Evolutionary conservation across 2,888 invertebrate genomes (phyloP), one percentile per base, ranked within the genome.

Genomic region (Drosophila subsilvestris): DNA sequence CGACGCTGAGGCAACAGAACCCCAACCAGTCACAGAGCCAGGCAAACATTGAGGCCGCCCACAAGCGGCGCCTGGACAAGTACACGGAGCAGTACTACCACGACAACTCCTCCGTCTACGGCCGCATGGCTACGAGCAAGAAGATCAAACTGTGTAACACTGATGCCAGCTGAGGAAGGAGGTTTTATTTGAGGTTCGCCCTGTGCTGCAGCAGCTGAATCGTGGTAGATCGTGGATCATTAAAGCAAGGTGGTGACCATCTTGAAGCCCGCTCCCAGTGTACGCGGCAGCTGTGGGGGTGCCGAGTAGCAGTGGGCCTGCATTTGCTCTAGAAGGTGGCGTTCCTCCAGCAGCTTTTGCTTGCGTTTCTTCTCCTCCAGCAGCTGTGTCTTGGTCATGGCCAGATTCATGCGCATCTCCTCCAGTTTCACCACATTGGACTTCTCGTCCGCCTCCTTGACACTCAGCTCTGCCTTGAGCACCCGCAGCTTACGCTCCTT

Each of bases 221-320:
- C 10, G 29, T n/a, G n/a, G n/a, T n/a, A 29, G 1, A 10, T 22
- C 6, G 9, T 14, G 18, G 5, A 25, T 25, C 25, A 47, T n/a
- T 80, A 86, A 4, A 88, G 55, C 51, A 87, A 49, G 2, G 60
- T 62, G 61, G 75, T 88, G 48, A 77, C 61, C 63, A 90, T 83
- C 56, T 90, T 91, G 37, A 90, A 91, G 18, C 91, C 91, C 1
- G 87, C 90, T 0, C 91, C 91, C n/a, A 90, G 55, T 1, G 90
- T 89, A 37, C 89, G 88, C 9, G 90, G 89, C 10, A 89, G 65
- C 47, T 79, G 87, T 0, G 91, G 80, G 1, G 92, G 92, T 10
- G 92, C 92, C 17, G 92, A 91, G 60, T 89, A 90, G 74, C 91
- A 91, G 18, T 92, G 91, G 0, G 86, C 75, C 61, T 91, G 92